Evolutionary conservation across 92 coral and sea anemone species (phyloP).

Genomic region (Galaxea fascicularis): DNA sequence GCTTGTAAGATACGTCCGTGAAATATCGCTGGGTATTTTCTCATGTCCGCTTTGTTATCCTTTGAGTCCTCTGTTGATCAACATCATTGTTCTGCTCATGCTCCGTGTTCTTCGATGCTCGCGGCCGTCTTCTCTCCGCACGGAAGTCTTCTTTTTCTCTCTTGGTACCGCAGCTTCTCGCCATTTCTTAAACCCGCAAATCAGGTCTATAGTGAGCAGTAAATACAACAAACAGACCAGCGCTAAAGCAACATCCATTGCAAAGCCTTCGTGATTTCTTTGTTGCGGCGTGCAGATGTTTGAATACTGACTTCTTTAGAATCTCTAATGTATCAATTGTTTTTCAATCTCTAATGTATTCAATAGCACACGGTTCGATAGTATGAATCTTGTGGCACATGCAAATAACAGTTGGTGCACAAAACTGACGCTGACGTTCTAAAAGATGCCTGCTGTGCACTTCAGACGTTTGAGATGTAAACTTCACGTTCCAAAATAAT

Average conservation of each 20-base stretch:
- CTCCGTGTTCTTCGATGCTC: constrained; percentile 34
- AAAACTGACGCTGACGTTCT: neutral
- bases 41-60: neutral
- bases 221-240: constrained; percentile 36
- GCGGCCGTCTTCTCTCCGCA: constrained; percentile 14
- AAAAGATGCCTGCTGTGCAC: neutral
- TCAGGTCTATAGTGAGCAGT: constrained; percentile 31
- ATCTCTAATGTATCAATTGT: neutral
- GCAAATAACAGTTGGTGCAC: neutral
- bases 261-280: neutral
- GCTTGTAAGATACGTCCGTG: neutral
- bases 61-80: constrained; percentile 46
- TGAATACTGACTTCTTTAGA: neutral
- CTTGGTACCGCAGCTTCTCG: neutral
- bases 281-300: neutral
- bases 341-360: too few relatives aligned
- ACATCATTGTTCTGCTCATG: constrained; percentile 32
- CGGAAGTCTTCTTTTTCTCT: neutral
- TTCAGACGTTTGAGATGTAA: neutral
- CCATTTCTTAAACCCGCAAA: constrained; percentile 44
- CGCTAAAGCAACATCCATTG: constrained; percentile 37
- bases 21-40: neutral
- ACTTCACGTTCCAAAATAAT: neutral
- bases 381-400: neutral
- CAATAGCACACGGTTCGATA: neutral